Conservation (phyloP, 2,888 invertebrate genomes). For the Galerucella calmariensis region DNA sequence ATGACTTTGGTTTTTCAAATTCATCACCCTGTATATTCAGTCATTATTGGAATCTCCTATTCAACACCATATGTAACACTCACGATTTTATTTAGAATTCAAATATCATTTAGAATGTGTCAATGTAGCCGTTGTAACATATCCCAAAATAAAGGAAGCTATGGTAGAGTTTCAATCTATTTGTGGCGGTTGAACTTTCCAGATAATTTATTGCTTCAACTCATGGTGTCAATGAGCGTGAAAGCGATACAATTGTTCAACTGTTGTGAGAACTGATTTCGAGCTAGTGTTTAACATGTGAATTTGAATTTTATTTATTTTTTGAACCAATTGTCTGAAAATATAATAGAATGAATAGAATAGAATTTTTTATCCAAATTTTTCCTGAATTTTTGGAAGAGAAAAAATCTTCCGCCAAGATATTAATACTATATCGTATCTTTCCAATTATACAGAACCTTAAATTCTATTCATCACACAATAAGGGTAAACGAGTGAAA, state of each 20-base stretch:
- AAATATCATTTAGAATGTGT: constrained; percentile 13
- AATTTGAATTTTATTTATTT: constrained; percentile 19
- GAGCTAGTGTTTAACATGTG: constrained; percentile 20
- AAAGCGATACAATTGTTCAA: constrained; percentile 33
- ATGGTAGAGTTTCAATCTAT: constrained; percentile 34
- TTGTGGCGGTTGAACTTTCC: constrained; percentile 34
- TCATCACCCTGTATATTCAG: no score
- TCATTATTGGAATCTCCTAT: no score
- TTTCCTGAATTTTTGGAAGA: no score
- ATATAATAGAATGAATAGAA: no score
- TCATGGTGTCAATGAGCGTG: constrained; percentile 34
- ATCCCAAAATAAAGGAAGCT: constrained; percentile 35
- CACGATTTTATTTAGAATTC: not conserved
- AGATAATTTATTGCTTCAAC: constrained; percentile 26
- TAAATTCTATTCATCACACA: no score
- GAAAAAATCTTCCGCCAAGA: no score
- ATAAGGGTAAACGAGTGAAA: no score
- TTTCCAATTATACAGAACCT: no score
- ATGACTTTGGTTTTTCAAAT: no score
- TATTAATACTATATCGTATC: no score
- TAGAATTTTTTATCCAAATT: no score
- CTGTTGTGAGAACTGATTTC: constrained; percentile 11
- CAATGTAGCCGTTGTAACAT: constrained; percentile 25
- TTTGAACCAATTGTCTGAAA: not conserved
- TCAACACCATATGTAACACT: no score